These are phyloP conservation scores for Mactra quadrangularis DNA, from an alignment of 1,140 invertebrate species.

Conservation along the genomic window DNA sequence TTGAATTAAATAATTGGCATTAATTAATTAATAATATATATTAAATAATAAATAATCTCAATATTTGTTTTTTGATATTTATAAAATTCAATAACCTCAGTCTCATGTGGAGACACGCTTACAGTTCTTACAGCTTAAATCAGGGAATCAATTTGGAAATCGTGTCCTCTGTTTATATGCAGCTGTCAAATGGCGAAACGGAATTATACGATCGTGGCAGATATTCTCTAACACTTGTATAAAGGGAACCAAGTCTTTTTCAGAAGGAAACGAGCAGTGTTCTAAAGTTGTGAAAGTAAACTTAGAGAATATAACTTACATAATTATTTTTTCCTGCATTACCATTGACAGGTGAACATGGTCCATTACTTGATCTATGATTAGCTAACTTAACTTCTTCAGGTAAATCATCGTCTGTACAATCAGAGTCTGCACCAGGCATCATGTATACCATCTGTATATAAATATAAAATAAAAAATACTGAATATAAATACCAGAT, in stretches of 20 bases:
- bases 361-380: slow-evolving; percentile 33
- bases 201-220: neutral
- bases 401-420: slow-evolving; percentile 10
- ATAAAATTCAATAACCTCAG: too few species aligned
- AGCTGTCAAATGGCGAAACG: neutral
- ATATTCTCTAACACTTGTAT: neutral
- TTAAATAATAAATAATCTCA: too few species aligned
- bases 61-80: too few species aligned
- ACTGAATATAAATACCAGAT: neutral
- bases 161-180: neutral
- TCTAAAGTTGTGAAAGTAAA: neutral
- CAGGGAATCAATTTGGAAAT: neutral
- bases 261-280: neutral
- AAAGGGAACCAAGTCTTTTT: neutral
- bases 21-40: too few species aligned
- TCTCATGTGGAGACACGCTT: too few species aligned
- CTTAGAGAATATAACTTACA: slow-evolving; percentile 1
- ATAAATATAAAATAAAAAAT: slow-evolving; percentile 12
- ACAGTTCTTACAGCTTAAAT: neutral
- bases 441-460: slow-evolving; percentile 53
- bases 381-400: neutral
- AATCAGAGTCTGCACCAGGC: slow-evolving; percentile 25
- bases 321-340: slow-evolving; percentile 19
- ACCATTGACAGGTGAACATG: slow-evolving; percentile 44
- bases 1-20: too few species aligned